Evolutionary conservation across 2,888 invertebrate species (phyloP), one percentile per base, ranked within the genome.

Genomic region (Nebria salina): DNA sequence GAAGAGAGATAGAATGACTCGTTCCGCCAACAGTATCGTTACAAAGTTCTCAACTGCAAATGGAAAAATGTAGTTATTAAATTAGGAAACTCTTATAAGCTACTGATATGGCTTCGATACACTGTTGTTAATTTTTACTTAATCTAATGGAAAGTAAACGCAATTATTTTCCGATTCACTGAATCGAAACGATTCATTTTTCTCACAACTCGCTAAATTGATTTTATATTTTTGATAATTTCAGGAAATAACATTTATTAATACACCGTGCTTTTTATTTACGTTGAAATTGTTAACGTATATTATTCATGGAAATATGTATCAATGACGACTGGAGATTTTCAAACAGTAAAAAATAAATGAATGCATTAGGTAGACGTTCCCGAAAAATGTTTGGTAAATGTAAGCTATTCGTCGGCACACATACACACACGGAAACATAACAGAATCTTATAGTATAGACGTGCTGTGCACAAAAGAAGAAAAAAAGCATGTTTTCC

Each of bases 11-110:
- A n/a, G 72, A 26, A 72, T 26, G n/a, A 41, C 54, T 34, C 77
- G n/a, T 13, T 15, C 70, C 70, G 70, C 20, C 70, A 11, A 13
- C 20, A 15, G 13, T 15, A n/a, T 15, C 77, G 77, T 65, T 77
- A 77, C 72, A 77, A 77, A 77, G 77, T 77, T 77, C 72, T 72
- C 77, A 79, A 79, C 66, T 74, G 65, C 43, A 74, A 74, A 73
- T 79, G 79, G 79, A 79, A 79, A 79, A 79, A 79, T 79, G 79
- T 74, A 79, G 74, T 79, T 79, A 79, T 79, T 79, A 79, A 79
- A 79, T 79, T 79, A 79, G 79, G 79, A 74, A 79, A 34, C 34
- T 34, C 34, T 34, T 34, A 34, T 34, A 34, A 34, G 34, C 34
- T 34, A 34, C 34, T 34, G 34, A 34, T 34, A 34, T 34, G 34